Evolutionary conservation across 2,888 invertebrate genomes (phyloP).

Genomic region (Phyto melanocephala): DNA sequence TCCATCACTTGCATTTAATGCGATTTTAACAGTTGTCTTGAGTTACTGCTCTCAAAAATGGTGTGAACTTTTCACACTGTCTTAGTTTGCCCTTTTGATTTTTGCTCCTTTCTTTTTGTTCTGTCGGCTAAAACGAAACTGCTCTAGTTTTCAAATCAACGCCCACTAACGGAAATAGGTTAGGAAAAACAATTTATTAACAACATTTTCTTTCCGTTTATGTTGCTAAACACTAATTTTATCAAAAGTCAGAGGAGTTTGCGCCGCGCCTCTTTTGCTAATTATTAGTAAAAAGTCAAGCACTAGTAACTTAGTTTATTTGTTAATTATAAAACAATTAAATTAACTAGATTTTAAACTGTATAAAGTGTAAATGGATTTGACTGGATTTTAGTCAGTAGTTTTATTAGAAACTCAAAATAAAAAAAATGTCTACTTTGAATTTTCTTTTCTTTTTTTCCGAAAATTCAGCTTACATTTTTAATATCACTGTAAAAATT

Average conservation of each 20-base stretch:
- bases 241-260: constrained; percentile 14
- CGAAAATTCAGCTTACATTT: too few relatives aligned
- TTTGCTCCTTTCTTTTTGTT: background rate
- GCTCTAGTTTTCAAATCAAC: constrained; percentile 37
- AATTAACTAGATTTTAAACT: background rate
- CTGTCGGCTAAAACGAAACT: constrained; percentile 18
- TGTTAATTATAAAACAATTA: constrained; percentile 54
- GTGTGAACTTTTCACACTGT: constrained; percentile 52
- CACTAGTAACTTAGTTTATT: too few relatives aligned
- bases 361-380: background rate
- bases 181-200: background rate
- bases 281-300: background rate
- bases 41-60: background rate
- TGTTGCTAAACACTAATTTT: constrained; percentile 16
- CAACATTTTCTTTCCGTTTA: background rate
- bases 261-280: background rate
- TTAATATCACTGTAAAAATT: too few relatives aligned
- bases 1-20: constrained; percentile 28
- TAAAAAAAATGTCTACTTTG: too few relatives aligned
- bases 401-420: too few relatives aligned
- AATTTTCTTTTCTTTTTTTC: too few relatives aligned
- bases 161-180: constrained; percentile 50
- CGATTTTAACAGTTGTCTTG: constrained; percentile 40
- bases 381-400: too few relatives aligned
- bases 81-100: background rate